Conservation (phyloP, 2,797 vertebrate species). For the Chelon labrosus region DNA sequence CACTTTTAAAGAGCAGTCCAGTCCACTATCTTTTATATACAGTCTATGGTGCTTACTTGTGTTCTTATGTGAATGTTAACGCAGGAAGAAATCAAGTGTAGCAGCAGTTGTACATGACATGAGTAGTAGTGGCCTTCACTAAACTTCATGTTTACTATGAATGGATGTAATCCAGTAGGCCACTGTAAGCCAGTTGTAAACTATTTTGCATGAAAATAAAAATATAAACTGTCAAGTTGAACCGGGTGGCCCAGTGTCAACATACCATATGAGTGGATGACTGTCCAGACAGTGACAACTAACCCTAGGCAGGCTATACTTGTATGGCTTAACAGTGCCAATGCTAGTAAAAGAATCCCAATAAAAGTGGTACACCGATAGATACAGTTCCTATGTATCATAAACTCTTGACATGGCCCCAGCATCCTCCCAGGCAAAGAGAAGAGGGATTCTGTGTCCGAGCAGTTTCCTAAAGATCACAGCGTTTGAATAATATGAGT, state of each 20-base stretch:
- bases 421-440: constrained; percentile 45
- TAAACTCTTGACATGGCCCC: constrained; percentile 59
- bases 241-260: constrained; percentile 14
- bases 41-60: too few species aligned
- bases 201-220: constrained; percentile 1
- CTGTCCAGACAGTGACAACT: constrained; percentile 26
- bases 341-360: constrained; percentile 62
- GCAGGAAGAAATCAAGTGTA: not conserved
- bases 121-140: not conserved
- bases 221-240: constrained; percentile 1
- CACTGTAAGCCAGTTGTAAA: not conserved
- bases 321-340: constrained; percentile 48
- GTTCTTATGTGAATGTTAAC: too few species aligned
- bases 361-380: constrained; percentile 64
- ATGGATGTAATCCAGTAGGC: not conserved
- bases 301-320: constrained; percentile 31
- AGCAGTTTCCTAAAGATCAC: constrained; percentile 79
- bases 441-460: constrained; percentile 61
- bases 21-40: too few species aligned
- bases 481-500: constrained; percentile 83
- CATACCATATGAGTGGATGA: not conserved
- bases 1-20: too few species aligned
- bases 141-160: not conserved
- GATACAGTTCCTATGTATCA: constrained; percentile 59
- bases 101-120: not conserved